Percentiles rank a stretch among this genome's conserved stretches.
These are phyloP conservation scores for Ambastaia sidthimunki DNA, from an alignment of 2,797 vertebrate species.

Conservation along the genomic window DNA sequence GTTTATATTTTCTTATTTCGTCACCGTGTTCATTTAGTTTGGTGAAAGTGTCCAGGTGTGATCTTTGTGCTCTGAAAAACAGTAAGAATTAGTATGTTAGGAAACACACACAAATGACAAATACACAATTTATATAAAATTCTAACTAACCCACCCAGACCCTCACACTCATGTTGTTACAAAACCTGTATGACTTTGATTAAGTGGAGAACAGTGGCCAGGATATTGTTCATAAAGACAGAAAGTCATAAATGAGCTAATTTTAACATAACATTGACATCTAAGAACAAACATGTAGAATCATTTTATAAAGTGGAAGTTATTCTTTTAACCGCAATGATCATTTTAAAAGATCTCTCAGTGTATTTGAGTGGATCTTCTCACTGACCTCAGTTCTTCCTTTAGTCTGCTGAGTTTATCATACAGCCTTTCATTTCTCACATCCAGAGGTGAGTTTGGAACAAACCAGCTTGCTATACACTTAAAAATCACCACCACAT, in stretches of 20 bases:
- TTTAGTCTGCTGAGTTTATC: constrained; percentile 77
- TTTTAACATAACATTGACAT: background rate
- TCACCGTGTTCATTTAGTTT: constrained; percentile 7
- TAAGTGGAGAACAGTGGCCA: too few relatives aligned
- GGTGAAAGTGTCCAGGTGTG: constrained; percentile 1
- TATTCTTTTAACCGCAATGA: background rate
- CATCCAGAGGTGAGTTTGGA: constrained; percentile 81
- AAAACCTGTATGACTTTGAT: too few relatives aligned
- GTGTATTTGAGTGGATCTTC: background rate
- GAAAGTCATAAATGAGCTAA: background rate
- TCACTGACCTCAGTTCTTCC: constrained; percentile 73
- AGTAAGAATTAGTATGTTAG: background rate
- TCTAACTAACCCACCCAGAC: background rate
- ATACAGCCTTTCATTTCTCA: constrained; percentile 82
- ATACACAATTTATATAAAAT: background rate
- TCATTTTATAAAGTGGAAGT: background rate
- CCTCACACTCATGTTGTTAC: background rate
- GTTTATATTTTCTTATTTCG: background rate
- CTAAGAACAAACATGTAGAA: too few relatives aligned
- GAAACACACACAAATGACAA: background rate
- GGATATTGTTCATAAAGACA: background rate
- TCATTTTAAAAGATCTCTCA: background rate
- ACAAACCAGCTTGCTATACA: constrained; percentile 91
- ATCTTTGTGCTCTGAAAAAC: constrained; percentile 8
- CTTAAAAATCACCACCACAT: constrained; percentile 89